phyloP scores from a whole-genome alignment of 1,140 invertebrate genomes.

The Tetramorium alpestre region DNA sequence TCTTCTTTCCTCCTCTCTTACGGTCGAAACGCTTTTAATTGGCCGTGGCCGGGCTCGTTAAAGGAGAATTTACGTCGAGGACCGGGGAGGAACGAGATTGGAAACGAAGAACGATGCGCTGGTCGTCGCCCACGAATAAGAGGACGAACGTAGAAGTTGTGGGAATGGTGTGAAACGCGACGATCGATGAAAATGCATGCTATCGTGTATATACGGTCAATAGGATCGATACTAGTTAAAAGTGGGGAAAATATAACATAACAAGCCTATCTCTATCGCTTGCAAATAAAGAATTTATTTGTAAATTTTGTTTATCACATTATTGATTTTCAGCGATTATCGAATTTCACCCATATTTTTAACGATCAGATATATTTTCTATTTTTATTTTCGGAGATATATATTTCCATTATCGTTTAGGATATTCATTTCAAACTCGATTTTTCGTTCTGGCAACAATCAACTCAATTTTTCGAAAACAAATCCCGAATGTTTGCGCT shows the following conservation, averaged over 20 bases:
- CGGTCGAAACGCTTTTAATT: constrained; percentile 63
- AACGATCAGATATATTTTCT: not conserved
- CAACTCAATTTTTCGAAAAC: not conserved
- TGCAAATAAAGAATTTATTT: not conserved
- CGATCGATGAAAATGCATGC: constrained; percentile 1
- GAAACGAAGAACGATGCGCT: constrained; percentile 49
- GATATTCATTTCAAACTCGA: constrained; percentile 33
- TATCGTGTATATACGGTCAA: not conserved
- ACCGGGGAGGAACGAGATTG: constrained; percentile 35
- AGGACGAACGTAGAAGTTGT: not conserved
- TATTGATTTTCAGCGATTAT: not conserved
- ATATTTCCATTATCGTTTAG: not conserved
- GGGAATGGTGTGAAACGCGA: not conserved
- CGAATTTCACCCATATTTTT: not conserved
- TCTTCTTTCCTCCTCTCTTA: constrained; percentile 20
- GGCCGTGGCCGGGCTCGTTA: constrained; percentile 58
- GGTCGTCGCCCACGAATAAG: constrained; percentile 26
- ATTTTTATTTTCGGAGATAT: not conserved
- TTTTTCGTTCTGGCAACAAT: not conserved
- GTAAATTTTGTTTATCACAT: not conserved
- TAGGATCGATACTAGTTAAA: not conserved
- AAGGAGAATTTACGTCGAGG: constrained; percentile 57
- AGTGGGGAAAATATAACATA: not conserved
- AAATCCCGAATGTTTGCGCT: constrained; percentile 25
- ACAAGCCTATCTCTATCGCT: not conserved